Base-by-base conservation (phyloP, 30 jellyfish, hydroid and myxozoan genomes). In the Aurelia aurita complex sp. Pacific region DNA sequence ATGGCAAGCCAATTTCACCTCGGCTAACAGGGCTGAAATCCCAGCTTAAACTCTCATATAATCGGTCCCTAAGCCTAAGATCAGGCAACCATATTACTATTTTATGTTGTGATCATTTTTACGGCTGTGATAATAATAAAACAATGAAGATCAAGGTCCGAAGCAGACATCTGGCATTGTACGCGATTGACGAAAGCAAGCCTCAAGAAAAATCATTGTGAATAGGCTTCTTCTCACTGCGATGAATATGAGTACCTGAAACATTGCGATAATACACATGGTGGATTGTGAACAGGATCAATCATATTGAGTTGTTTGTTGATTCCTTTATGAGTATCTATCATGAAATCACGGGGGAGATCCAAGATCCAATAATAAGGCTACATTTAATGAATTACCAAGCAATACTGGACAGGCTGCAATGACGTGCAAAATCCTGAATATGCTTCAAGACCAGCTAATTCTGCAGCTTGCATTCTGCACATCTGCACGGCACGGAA, bases 141-240 rank as follows among this genome's bases (percentile, higher is more conserved):
- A 79, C 89, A 79, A 79, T 15, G 80, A 42, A n/a, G 80, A 40
- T 53, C 73, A 15, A 50, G 42, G 19, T 18, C 69, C 51, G 71
- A 18, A 3, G 43, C 89, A 79, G 89, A 79, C 89, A 40, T 46
- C 16, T 62, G 43, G 89, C 89, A 65, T 64, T 79, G 74, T 52
- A 65, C 69, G 42, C 80, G 52, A 64, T 79, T 79, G 89, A 79
- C 89, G 89, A 79, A 79, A 65, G 74, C 89, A 79, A 64, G 89
- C 89, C 70, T 34, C 69, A 75, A 16, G 73, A 42, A 36, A 64
- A 79, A 79, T 79, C 65, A 66, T 66, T 54, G 23, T 46, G 54
- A 79, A 57, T 79, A 65, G 10, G 36, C 57, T 79, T 6, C 34
- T 66, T 81, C 42, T 64, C 29, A 32, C 13, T 53, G 40, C 4